phyloP scores from a whole-genome alignment of 2,797 vertebrate genomes.

The Lagocephalus sceleratus region DNA sequence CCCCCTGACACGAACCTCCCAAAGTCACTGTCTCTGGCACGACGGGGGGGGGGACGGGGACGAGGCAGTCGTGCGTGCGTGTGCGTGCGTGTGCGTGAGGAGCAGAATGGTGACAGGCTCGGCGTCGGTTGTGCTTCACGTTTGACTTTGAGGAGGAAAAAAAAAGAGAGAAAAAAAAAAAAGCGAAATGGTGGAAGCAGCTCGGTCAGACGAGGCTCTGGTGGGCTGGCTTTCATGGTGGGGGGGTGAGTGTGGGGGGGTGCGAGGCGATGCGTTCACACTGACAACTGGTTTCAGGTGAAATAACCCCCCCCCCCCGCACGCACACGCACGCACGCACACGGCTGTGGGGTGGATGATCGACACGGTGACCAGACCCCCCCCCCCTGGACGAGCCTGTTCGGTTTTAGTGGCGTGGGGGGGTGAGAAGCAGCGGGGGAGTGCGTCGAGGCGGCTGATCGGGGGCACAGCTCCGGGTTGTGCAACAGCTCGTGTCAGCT shows the following conservation, averaged over 20 bases:
- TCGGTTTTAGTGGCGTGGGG: neutral
- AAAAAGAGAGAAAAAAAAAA: too few species aligned
- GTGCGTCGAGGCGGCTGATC: neutral
- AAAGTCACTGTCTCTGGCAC: slow-evolving; percentile 55
- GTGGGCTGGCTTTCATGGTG: neutral
- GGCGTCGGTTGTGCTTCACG: neutral
- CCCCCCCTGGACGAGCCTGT: neutral
- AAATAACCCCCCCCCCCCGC: neutral
- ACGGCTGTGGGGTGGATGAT: neutral
- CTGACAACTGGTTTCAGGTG: neutral
- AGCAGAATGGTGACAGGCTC: too few species aligned
- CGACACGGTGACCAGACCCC: neutral
- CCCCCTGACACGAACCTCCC: slow-evolving; percentile 29
- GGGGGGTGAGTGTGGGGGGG: neutral
- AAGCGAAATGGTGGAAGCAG: neutral
- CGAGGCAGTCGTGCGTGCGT: slow-evolving; percentile 22
- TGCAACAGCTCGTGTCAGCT: too few species aligned
- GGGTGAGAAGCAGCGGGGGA: too few species aligned
- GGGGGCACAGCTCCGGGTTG: neutral
- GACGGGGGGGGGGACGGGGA: slow-evolving; percentile 39
- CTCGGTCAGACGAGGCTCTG: neutral
- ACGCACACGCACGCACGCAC: neutral
- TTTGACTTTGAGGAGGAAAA: too few species aligned
- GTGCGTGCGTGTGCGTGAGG: neutral
- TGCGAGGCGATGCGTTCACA: neutral